Evolutionary conservation across 2,888 invertebrate genomes (phyloP).

Genomic region (Phrixothrix hirtus): DNA sequence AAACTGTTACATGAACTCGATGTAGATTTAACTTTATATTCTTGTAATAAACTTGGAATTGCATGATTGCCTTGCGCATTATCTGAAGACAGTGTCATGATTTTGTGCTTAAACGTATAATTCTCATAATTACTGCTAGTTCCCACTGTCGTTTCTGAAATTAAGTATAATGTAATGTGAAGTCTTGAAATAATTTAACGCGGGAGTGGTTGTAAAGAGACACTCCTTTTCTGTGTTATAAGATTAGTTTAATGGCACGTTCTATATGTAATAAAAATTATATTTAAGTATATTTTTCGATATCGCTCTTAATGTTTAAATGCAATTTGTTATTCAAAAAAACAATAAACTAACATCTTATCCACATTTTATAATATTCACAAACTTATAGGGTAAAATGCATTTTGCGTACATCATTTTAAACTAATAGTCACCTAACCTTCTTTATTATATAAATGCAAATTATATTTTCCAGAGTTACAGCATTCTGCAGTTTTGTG

Average conservation of each 20-base stretch:
- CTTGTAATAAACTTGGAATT: neutral
- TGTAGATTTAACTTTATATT: neutral
- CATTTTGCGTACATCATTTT: conserved; percentile 1
- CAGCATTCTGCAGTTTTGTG: neutral
- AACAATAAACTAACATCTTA: too few relatives aligned
- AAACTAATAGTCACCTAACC: conserved; percentile 20
- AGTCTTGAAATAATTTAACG: conserved; percentile 7
- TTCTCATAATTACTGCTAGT: conserved; percentile 3
- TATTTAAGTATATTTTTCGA: too few relatives aligned
- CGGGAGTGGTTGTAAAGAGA: conserved; percentile 8
- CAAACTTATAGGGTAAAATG: too few relatives aligned
- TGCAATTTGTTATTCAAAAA: too few relatives aligned
- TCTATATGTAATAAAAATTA: neutral
- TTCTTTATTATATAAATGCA: conserved; percentile 14
- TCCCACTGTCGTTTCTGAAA: conserved; percentile 7
- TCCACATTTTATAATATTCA: too few relatives aligned
- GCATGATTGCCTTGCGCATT: conserved; percentile 3
- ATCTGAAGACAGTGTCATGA: conserved; percentile 3
- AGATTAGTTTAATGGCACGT: conserved; percentile 4
- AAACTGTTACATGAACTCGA: conserved; percentile 3
- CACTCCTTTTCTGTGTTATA: conserved; percentile 13
- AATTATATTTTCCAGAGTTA: neutral
- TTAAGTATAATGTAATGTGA: neutral
- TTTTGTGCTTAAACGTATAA: conserved; percentile 1
- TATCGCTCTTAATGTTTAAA: too few relatives aligned